These are phyloP conservation scores for Enteromius fasciolatus DNA, from an alignment of 2,797 vertebrate genomes.

Conservation along the genomic window DNA sequence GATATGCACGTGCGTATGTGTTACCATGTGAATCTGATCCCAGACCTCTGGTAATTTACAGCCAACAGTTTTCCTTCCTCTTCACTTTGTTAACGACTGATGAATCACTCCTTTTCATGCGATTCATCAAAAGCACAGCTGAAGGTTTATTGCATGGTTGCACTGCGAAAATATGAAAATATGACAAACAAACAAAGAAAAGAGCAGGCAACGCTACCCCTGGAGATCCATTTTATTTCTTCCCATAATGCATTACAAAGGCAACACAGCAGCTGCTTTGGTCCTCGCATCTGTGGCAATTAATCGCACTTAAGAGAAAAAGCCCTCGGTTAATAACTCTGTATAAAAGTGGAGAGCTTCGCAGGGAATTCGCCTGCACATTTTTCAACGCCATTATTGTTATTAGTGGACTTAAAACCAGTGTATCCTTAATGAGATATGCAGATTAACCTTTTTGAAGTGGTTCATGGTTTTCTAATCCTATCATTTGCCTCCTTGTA, in stretches of 20 bases:
- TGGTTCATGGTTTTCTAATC: slow-evolving; percentile 45
- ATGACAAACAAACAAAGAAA: slow-evolving; percentile 2
- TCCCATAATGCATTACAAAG: slow-evolving; percentile 22
- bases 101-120: neutral
- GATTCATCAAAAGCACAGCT: slow-evolving; percentile 11
- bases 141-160: slow-evolving; percentile 19
- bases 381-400: slow-evolving; percentile 47
- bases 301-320: slow-evolving; percentile 24
- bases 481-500: slow-evolving; percentile 48
- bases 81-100: slow-evolving; percentile 1
- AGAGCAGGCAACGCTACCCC: neutral
- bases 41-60: slow-evolving; percentile 13
- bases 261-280: slow-evolving; percentile 15
- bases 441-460: slow-evolving; percentile 59
- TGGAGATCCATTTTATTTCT: slow-evolving; percentile 14
- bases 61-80: slow-evolving; percentile 8
- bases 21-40: slow-evolving; percentile 1
- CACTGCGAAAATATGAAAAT: slow-evolving; percentile 29
- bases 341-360: slow-evolving; percentile 34
- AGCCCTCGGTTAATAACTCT: slow-evolving; percentile 34
- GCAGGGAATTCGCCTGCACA: slow-evolving; percentile 43
- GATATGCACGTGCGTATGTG: slow-evolving; percentile 20
- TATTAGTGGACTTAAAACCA: slow-evolving; percentile 56
- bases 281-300: slow-evolving; percentile 20
- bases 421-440: slow-evolving; percentile 58